Base-by-base conservation (phyloP, 2,888 invertebrate genomes). In the Iphiclides podalirius region DNA sequence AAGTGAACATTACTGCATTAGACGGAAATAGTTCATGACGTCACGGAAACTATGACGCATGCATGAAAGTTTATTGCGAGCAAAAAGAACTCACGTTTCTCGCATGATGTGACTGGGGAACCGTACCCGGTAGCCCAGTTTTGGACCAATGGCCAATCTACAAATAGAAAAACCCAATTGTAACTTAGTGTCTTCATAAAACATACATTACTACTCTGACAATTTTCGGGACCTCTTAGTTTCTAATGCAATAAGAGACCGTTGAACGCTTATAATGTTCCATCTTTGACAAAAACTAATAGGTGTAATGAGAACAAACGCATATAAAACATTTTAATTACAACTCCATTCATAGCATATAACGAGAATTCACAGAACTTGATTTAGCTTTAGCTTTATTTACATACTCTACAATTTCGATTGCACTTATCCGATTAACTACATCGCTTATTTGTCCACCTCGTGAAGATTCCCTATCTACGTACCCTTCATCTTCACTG, bases 71-170 rank as follows among this genome's bases (percentile, higher is more conserved):
- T 58, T 61, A 62, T 60, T 69, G 66, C 62, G 63, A 53, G 53
- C 40, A 44, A 53, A 56, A 60, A 63, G 52, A 70, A 89, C 89
- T 89, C 89, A 88, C 89, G 78, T 83, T 81, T 84, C 80, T 82
- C 72, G 75, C 70, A 78, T 83, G 88, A 84, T 86, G 83, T 86
- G 79, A 84, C 82, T 85, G 76, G 82, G 72, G 72, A 89, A 89
- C 80, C 76, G 89, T 70, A 89, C 89, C 66, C 88, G 87, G 79
- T 76, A 83, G 74, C 89, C 89, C 77, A 88, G 79, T 83, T 88
- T 88, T 71, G 80, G 80, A 75, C 79, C 80, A 84, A 88, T 83
- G 86, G 80, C 85, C 87, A 89, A 87, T 88, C 89, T 89, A 89
- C 77, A 88, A 89, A 85, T 79, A 85, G 79, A 86, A 80, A 31